A percentile compares a stretch with the other conserved stretches of the same genome.
Conservation (phyloP, 2,797 vertebrate genomes). For the Heteromormyrus szaboi region DNA sequence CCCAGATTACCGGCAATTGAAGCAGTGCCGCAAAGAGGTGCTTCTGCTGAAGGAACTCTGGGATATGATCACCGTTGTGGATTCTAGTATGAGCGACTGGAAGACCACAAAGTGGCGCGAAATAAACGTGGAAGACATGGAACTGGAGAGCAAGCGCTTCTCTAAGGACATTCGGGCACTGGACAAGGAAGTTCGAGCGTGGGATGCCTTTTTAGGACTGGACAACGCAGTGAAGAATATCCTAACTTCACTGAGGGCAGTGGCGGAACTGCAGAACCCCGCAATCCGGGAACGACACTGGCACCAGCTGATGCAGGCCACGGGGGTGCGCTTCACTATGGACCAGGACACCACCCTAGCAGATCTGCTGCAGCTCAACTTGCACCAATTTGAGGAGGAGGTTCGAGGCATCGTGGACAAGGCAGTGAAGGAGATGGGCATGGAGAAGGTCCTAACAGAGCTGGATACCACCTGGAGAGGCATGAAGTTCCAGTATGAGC, state of each 20-base stretch:
- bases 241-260: conserved; percentile 72
- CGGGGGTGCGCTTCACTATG: conserved; percentile 77
- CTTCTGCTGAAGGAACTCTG: conserved; percentile 83
- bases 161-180: conserved; percentile 72
- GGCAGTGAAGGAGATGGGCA: conserved; percentile 87
- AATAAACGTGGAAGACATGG: conserved; percentile 86
- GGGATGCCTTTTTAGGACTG: conserved; percentile 81
- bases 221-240: conserved; percentile 79
- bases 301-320: conserved; percentile 81
- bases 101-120: conserved; percentile 75
- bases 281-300: conserved; percentile 86
- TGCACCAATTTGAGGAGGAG: conserved; percentile 85
- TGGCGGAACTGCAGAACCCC: conserved; percentile 83
- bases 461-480: conserved; percentile 78
- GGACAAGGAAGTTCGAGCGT: conserved; percentile 81
- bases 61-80: conserved; percentile 77
- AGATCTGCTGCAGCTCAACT: conserved; percentile 78
- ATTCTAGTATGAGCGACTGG: conserved; percentile 74
- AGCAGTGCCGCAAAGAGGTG: conserved; percentile 81
- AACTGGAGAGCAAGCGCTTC: conserved; percentile 79
- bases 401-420: conserved; percentile 85
- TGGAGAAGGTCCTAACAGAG: conserved; percentile 87
- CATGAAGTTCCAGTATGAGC: conserved; percentile 84
- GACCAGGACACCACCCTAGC: conserved; percentile 72
- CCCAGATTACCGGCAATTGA: conserved; percentile 81